A percentile compares a stretch with the other conserved stretches of the same genome.
phyloP scores from a whole-genome alignment of 2,888 invertebrate species.

The Epinotia demarniana region DNA sequence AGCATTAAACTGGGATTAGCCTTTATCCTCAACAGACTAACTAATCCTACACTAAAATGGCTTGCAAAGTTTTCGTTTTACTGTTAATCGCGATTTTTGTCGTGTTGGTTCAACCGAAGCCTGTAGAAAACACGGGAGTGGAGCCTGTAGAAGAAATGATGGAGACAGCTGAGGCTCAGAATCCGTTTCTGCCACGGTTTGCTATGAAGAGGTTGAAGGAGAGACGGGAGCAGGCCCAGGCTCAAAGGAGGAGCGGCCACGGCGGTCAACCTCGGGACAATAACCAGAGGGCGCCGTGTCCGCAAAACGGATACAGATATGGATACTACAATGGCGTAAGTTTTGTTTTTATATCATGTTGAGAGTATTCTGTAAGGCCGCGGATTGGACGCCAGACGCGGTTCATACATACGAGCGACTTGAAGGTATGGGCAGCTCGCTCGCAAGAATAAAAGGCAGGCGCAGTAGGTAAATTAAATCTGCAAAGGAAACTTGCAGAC shows the following conservation, averaged over 20 bases:
- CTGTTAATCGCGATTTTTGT: constrained; percentile 53
- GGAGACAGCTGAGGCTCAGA: constrained; percentile 73
- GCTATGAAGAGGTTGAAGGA: constrained; percentile 75
- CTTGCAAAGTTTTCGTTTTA: constrained; percentile 54
- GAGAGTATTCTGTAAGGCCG: no score
- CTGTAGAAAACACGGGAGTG: constrained; percentile 54
- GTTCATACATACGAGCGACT: no score
- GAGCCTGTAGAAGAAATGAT: constrained; percentile 62
- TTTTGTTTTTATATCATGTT: constrained; percentile 37
- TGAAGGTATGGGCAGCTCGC: no score
- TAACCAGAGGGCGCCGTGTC: constrained; percentile 52
- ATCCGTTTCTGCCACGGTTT: constrained; percentile 75
- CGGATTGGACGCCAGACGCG: no score
- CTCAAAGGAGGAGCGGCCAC: constrained; percentile 64
- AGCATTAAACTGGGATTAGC: constrained; percentile 67
- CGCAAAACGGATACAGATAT: constrained; percentile 50
- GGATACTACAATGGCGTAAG: constrained; percentile 55
- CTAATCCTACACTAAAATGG: constrained; percentile 52
- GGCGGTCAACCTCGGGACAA: constrained; percentile 52
- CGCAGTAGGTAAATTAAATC: no score
- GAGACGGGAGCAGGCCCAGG: constrained; percentile 64
- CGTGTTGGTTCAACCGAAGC: constrained; percentile 56
- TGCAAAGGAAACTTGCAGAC: no score
- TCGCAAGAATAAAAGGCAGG: no score
- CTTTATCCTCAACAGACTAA: constrained; percentile 44